Percentiles rank a stretch among this genome's conserved stretches.
Evolutionary conservation across 2,113 vertebrate species (phyloP).

Genomic region (Salvelinus sp.): DNA sequence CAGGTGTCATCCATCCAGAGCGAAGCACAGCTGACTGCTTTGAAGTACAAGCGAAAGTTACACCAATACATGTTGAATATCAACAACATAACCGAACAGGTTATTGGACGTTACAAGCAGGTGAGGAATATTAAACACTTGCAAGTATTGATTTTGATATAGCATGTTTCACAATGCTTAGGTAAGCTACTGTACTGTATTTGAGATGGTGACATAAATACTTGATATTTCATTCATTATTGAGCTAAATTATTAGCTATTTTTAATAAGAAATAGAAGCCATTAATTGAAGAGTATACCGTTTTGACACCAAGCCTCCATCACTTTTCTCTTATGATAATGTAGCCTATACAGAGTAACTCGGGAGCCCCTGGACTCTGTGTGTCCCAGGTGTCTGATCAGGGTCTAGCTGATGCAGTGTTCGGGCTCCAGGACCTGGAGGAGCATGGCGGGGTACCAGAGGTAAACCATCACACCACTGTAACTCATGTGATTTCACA

Average conservation of each 20-base stretch:
- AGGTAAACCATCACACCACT: conserved; percentile 66
- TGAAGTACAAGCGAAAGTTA: conserved; percentile 71
- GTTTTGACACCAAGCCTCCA: neutral
- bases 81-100: conserved; percentile 67
- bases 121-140: conserved; percentile 62
- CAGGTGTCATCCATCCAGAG: conserved; percentile 74
- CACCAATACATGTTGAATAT: conserved; percentile 72
- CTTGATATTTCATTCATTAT: no score
- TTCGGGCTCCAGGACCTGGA: conserved; percentile 55
- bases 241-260: no score
- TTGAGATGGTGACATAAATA: neutral
- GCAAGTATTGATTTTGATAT: no score
- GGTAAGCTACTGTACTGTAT: neutral
- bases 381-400: conserved; percentile 77
- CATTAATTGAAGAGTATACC: no score
- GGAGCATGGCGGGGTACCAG: conserved; percentile 75
- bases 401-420: conserved; percentile 71
- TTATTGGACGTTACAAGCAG: conserved; percentile 54
- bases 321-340: neutral
- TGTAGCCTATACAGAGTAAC: conserved; percentile 49
- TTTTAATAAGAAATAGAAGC: no score
- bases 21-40: conserved; percentile 76
- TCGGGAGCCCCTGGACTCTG: conserved; percentile 70
- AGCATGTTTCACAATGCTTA: no score
- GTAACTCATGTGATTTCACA: neutral